These are phyloP conservation scores for Pandemis heparana DNA, from an alignment of 2,888 invertebrate genomes.

Conservation along the genomic window DNA sequence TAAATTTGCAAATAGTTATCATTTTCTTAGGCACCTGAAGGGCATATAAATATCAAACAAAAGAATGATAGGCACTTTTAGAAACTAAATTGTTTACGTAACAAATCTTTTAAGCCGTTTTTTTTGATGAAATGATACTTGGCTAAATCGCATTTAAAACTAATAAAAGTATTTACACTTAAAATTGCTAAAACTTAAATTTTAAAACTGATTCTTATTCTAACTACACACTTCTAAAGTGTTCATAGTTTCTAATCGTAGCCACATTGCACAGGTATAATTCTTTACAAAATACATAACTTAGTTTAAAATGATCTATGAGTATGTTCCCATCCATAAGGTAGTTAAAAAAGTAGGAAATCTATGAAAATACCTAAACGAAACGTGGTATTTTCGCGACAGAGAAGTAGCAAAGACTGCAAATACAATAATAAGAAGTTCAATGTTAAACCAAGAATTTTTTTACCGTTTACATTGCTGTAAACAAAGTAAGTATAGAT, in stretches of 20 bases:
- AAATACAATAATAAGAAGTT: conserved; percentile 49
- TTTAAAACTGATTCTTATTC: conserved; percentile 53
- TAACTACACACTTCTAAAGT: conserved; percentile 78
- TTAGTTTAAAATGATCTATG: conserved; percentile 63
- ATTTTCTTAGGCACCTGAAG: conserved; percentile 45
- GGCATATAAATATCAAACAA: conserved; percentile 51
- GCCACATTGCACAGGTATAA: conserved; percentile 74
- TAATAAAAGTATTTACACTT: conserved; percentile 67
- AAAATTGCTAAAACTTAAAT: conserved; percentile 57
- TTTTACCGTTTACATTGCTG: conserved; percentile 59
- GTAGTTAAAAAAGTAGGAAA: conserved; percentile 18
- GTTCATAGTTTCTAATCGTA: conserved; percentile 63
- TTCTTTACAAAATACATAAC: conserved; percentile 60
- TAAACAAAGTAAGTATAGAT: conserved; percentile 67
- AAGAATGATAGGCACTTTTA: conserved; percentile 68
- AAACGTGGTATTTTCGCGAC: conserved; percentile 19
- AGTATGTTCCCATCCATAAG: conserved; percentile 59
- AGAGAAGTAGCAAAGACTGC: conserved; percentile 38
- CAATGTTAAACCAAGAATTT: conserved; percentile 39
- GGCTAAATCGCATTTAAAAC: conserved; percentile 57
- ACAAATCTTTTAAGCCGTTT: conserved; percentile 63
- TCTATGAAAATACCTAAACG: conserved; percentile 14
- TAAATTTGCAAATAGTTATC: conserved; percentile 27
- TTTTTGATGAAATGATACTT: conserved; percentile 62
- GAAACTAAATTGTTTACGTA: conserved; percentile 57